Evolutionary conservation across 1,140 invertebrate genomes (phyloP).

Genomic region (Drosophila serrata): DNA sequence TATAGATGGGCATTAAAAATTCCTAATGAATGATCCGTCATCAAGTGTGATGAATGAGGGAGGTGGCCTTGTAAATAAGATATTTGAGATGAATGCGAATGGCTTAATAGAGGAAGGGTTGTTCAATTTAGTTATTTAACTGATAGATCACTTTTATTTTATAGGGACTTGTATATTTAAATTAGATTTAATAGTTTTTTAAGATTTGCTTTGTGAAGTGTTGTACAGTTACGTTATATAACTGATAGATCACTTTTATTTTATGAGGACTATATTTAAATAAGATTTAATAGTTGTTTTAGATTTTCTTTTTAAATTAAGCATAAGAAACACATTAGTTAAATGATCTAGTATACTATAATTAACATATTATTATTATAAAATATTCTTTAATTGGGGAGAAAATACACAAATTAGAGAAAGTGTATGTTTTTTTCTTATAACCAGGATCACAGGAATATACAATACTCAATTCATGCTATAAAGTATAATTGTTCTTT

Average conservation of each 20-base stretch:
- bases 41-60: slow-evolving; percentile 32
- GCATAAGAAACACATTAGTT: no score
- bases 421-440: no score
- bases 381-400: no score
- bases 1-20: slow-evolving; percentile 22
- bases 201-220: background rate
- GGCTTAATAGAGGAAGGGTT: background rate
- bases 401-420: no score
- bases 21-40: slow-evolving; percentile 30
- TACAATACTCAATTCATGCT: no score
- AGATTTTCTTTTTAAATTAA: no score
- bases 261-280: background rate
- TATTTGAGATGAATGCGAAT: background rate
- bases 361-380: no score
- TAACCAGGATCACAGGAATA: no score
- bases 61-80: background rate
- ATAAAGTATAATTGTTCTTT: background rate
- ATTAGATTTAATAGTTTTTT: background rate
- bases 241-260: background rate
- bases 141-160: background rate
- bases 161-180: background rate
- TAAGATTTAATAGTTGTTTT: background rate
- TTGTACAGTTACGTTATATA: background rate
- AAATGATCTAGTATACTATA: no score
- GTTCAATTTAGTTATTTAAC: background rate